Evolutionary conservation across 23 tunicate species (phyloP).

Genomic region (Phallusia fumigata): DNA sequence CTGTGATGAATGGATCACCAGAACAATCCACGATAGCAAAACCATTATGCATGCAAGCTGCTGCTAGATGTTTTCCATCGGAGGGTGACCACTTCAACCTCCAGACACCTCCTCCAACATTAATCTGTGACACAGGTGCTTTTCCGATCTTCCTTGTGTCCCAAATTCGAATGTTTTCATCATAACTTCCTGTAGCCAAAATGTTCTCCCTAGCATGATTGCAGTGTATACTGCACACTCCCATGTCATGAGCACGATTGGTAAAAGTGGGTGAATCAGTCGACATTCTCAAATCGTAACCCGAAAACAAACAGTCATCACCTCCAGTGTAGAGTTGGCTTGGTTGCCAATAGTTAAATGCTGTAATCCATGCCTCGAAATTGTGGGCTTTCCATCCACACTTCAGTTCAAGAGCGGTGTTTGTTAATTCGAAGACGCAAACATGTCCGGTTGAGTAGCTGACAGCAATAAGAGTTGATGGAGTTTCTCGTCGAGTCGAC

Average conservation of each 20-base stretch:
- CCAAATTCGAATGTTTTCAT: constrained; percentile 77
- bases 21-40: constrained; percentile 40
- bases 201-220: constrained; percentile 25
- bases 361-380: constrained; percentile 79
- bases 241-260: constrained; percentile 74
- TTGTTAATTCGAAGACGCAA: constrained; percentile 6
- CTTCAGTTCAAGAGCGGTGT: not conserved
- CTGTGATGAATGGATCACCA: not conserved
- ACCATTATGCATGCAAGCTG: constrained; percentile 87
- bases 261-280: constrained; percentile 22
- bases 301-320: constrained; percentile 71
- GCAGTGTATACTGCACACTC: constrained; percentile 88
- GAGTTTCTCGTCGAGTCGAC: constrained; percentile 11
- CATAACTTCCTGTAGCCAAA: constrained; percentile 88
- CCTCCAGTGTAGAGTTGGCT: constrained; percentile 76
- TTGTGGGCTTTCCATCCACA: constrained; percentile 56
- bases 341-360: constrained; percentile 29
- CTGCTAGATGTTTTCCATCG: constrained; percentile 23
- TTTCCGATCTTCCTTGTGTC: constrained; percentile 67
- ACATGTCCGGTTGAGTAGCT: constrained; percentile 70
- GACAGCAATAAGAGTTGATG: constrained; percentile 17
- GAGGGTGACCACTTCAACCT: constrained; percentile 72
- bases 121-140: constrained; percentile 31
- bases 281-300: constrained; percentile 63
- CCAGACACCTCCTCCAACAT: constrained; percentile 94